phyloP scores from a whole-genome alignment of 2,797 vertebrate species.

The Artibeus jamaicensis region DNA sequence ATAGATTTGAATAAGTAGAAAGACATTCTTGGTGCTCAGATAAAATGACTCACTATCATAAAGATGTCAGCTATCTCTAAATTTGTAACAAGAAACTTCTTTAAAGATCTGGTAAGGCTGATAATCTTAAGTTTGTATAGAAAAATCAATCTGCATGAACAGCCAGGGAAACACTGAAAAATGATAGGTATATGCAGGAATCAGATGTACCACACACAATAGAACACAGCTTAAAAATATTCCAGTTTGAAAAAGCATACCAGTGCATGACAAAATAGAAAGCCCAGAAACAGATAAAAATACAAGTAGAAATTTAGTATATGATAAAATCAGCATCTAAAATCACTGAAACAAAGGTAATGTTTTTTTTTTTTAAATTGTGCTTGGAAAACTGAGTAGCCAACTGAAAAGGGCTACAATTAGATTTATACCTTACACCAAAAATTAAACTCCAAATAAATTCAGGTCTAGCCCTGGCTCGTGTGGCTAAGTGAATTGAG shows the following conservation, averaged over 20 bases:
- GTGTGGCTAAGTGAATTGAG: too few species aligned
- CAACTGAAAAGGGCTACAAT: background rate
- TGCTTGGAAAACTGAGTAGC: background rate
- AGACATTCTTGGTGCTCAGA: background rate
- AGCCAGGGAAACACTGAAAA: background rate
- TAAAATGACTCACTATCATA: background rate
- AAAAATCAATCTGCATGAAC: background rate
- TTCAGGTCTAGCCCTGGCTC: background rate
- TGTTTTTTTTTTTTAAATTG: background rate
- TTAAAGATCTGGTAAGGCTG: background rate
- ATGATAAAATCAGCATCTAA: background rate
- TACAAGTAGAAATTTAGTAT: background rate
- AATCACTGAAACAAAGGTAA: background rate
- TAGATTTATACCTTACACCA: background rate
- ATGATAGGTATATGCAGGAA: background rate
- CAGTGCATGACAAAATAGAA: background rate
- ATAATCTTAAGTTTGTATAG: background rate
- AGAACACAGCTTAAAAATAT: background rate
- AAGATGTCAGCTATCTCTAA: background rate
- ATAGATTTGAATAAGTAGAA: background rate
- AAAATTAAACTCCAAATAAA: background rate
- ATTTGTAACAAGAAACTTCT: slow-evolving; percentile 3
- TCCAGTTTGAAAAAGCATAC: background rate
- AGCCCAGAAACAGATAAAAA: background rate
- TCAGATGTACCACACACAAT: background rate